Evolutionary conservation across 2,113 vertebrate genomes (phyloP), one percentile per base, ranked within the genome.

Genomic region (Dolichallabes microphthalmus): DNA sequence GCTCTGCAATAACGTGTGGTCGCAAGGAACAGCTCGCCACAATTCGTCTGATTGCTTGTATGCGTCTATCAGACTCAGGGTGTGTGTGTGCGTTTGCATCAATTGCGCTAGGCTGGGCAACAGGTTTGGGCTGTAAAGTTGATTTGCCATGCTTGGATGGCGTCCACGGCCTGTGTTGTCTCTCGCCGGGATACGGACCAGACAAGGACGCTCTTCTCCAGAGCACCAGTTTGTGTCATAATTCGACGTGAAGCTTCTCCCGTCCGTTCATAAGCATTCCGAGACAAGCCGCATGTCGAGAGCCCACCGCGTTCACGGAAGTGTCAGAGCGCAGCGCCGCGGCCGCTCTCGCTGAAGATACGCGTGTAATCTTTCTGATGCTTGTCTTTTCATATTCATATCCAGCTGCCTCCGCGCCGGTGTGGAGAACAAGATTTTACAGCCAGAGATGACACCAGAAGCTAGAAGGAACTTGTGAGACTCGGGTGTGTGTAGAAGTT

Each of bases 311-410:
- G 60, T 50, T 73, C 39, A 73, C 64, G 61, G 64, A 60, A 64
- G 77, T 80, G 86, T 86, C 86, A 86, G 45, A 50, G 64, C 66
- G 45, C 39, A 39, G 80, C 77, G 4, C 39, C 15, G 9, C 57
- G 52, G 80, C 73, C 61, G 11, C 45, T 27, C 64, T 82, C 55
- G 3, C 55, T 4, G 61, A 30, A 27, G 75, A 22, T 20, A 22
- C 10, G 87, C 71, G 83, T 82, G 83, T 79, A 82, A 78, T 71
- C 55, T 61, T 82, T 61, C 58, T 78, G 80, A 71, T 66, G 50
- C 80, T 88, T 85, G 80, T 66, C 73, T 82, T 77, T 77, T 88
- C 52, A 61, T 79, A 88, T 88, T 82, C 87, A 82, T 77, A 60
- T 85, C 82, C 69, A 79, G 27, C 85, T 82, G 53, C 77, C 39